Conservation (phyloP, 2,888 invertebrate species). For the Dicranocentrus wangi region DNA sequence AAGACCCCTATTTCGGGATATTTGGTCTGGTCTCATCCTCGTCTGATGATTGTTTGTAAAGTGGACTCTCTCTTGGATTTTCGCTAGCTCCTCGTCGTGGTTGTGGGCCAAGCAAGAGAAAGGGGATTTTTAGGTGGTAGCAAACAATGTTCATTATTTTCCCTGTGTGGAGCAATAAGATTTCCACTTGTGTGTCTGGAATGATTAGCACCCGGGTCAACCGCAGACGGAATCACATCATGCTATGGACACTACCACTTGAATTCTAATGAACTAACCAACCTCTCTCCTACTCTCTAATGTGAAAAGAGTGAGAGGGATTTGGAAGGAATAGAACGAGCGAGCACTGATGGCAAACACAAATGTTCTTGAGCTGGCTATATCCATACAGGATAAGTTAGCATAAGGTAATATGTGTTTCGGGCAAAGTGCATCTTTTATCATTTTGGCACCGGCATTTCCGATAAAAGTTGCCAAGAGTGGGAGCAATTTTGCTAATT, state of each 20-base stretch:
- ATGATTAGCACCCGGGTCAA: constrained; percentile 58
- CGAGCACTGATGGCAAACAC: no score
- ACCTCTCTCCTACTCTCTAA: background rate
- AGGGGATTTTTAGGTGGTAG: background rate
- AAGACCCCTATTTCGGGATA: no score
- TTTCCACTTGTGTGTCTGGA: constrained; percentile 49
- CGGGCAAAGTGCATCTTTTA: no score
- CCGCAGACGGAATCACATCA: constrained; percentile 54
- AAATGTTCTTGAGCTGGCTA: no score
- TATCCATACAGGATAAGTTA: no score
- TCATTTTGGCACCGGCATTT: no score
- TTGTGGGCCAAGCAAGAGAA: constrained; percentile 19
- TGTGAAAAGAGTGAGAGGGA: background rate
- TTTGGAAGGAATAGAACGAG: no score
- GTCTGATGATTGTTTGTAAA: constrained; percentile 27
- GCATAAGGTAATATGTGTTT: no score
- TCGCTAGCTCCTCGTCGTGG: background rate
- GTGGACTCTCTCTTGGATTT: constrained; percentile 27
- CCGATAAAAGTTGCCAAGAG: no score
- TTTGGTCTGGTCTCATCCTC: constrained; percentile 10
- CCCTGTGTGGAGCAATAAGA: constrained; percentile 30
- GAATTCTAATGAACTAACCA: constrained; percentile 50
- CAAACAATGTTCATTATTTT: constrained; percentile 30
- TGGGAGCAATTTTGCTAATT: no score
- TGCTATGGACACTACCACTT: constrained; percentile 33